These are phyloP conservation scores for Muscicapa adusta DNA, from an alignment of 2,113 vertebrate genomes.

Conservation along the genomic window DNA sequence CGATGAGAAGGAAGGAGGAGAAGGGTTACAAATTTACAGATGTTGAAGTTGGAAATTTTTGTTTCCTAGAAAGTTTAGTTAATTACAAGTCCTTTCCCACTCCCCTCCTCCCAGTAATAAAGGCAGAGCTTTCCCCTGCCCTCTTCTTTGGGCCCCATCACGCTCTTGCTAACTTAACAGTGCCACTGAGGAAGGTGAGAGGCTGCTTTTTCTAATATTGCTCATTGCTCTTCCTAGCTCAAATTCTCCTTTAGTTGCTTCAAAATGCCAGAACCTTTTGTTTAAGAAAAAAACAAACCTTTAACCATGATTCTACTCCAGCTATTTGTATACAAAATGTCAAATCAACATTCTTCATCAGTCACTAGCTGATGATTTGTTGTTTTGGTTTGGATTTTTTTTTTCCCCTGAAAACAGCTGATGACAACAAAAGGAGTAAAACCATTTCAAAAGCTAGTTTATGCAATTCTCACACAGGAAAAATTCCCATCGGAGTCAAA, in stretches of 20 bases:
- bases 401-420: neutral
- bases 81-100: neutral
- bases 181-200: neutral
- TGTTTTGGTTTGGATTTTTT: neutral
- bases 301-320: neutral
- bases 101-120: neutral
- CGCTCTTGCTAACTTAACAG: neutral
- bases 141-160: neutral
- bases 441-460: neutral
- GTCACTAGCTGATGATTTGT: neutral
- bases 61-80: conserved; percentile 12
- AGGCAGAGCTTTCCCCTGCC: neutral
- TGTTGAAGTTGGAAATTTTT: neutral
- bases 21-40: conserved; percentile 12
- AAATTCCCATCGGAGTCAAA: neutral
- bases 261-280: neutral
- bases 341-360: neutral
- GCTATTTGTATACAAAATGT: neutral
- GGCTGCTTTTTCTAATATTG: neutral
- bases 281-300: neutral
- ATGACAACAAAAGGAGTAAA: neutral
- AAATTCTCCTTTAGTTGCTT: neutral
- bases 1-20: neutral
- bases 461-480: neutral
- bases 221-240: neutral